Percentiles rank a stretch among this genome's conserved stretches.
phyloP scores from a whole-genome alignment of 1,140 invertebrate genomes.

The Eriocheir sinensis region DNA sequence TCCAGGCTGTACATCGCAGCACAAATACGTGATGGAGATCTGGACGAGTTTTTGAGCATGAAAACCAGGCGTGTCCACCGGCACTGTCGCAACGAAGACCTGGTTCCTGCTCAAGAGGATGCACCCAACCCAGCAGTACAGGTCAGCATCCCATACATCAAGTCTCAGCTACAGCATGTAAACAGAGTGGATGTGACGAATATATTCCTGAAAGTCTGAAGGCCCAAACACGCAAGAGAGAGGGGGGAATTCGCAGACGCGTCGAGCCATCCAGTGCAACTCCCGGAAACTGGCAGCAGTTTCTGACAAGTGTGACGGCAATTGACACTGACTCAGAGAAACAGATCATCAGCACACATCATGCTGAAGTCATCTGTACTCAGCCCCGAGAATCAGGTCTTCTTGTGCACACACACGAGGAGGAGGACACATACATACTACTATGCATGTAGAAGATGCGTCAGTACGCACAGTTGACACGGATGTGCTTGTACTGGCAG shows the following conservation, averaged over 20 bases:
- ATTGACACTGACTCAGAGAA: conserved; percentile 63
- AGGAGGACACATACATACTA: conserved; percentile 27
- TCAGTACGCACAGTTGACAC: conserved; percentile 45
- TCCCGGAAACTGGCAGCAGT: conserved; percentile 60
- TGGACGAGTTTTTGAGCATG: conserved; percentile 56
- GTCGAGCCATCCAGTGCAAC: conserved; percentile 55
- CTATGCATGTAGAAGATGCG: conserved; percentile 37
- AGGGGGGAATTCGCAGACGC: conserved; percentile 59
- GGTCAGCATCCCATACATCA: conserved; percentile 45
- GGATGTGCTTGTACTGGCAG: conserved; percentile 23
- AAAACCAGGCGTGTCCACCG: conserved; percentile 57
- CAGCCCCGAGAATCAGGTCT: not conserved
- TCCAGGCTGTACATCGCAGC: conserved; percentile 57
- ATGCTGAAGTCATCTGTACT: not conserved
- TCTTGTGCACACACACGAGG: not conserved
- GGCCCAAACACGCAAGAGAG: conserved; percentile 53
- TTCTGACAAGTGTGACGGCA: conserved; percentile 52
- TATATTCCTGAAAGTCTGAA: conserved; percentile 42
- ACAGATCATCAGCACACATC: conserved; percentile 48
- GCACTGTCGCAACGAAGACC: conserved; percentile 43
- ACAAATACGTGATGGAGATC: conserved; percentile 55
- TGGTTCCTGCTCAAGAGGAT: conserved; percentile 18
- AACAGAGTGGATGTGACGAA: conserved; percentile 40
- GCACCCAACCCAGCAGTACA: conserved; percentile 36
- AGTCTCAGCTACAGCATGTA: conserved; percentile 61